Evolutionary conservation across 2,888 invertebrate genomes (phyloP).

Genomic region (Caenorhabditis macrosperma): DNA sequence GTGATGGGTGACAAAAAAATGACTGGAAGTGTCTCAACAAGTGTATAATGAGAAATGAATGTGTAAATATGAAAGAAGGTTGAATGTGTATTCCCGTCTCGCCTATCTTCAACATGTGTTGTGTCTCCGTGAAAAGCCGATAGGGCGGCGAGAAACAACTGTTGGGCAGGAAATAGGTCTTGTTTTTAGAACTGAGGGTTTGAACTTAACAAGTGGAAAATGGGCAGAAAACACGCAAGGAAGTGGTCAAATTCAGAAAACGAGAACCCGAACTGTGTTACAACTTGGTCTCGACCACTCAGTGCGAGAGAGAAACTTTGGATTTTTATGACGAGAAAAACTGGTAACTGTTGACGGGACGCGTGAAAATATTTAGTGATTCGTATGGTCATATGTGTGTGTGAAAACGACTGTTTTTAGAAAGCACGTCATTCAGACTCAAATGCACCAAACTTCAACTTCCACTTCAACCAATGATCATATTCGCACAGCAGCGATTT

Average conservation of each 20-base stretch:
- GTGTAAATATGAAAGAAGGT: constrained; percentile 13
- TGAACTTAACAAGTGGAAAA: constrained; percentile 25
- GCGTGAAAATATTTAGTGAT: neutral
- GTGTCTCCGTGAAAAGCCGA: constrained; percentile 45
- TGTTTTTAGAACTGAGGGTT: constrained; percentile 47
- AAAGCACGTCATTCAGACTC: neutral
- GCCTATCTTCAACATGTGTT: constrained; percentile 31
- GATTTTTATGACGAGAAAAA: neutral
- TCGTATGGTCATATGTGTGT: neutral
- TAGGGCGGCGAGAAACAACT: constrained; percentile 49
- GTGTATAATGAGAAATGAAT: constrained; percentile 8
- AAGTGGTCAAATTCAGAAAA: constrained; percentile 1
- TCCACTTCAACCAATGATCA: neutral
- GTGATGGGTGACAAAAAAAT: too few relatives aligned
- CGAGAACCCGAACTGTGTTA: too few relatives aligned
- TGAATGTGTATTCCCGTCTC: constrained; percentile 15
- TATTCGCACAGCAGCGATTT: neutral
- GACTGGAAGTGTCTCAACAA: neutral
- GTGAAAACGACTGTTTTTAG: neutral
- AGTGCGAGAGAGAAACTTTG: too few relatives aligned
- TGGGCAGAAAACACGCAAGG: neutral
- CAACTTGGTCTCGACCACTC: too few relatives aligned
- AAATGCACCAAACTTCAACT: constrained; percentile 14
- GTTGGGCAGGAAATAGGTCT: constrained; percentile 17
- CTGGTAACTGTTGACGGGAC: neutral